These are phyloP conservation scores for Leucozona laternaria DNA, from an alignment of 2,888 invertebrate species.

Conservation along the genomic window DNA sequence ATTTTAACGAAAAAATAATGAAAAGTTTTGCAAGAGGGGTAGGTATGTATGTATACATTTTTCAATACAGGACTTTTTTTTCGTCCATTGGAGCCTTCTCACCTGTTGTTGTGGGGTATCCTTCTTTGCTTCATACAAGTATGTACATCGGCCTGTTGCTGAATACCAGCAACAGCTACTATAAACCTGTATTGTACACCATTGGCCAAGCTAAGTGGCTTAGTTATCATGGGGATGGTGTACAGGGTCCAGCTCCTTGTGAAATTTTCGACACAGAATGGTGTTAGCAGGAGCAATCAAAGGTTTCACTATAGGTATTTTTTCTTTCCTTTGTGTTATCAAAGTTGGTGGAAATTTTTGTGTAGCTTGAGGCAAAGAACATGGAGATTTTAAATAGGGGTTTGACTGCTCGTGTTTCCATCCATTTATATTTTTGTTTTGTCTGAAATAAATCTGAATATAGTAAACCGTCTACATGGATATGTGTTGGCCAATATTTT, in stretches of 20 bases:
- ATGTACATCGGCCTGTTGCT: constrained; percentile 71
- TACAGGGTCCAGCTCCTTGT: constrained; percentile 34
- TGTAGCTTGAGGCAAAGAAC: neutral
- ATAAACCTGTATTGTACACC: constrained; percentile 9
- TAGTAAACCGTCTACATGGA: no score
- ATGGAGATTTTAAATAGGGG: constrained; percentile 38
- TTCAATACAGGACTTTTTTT: constrained; percentile 17
- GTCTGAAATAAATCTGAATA: no score
- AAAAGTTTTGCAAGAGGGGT: neutral
- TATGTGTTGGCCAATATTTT: no score
- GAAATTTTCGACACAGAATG: constrained; percentile 40
- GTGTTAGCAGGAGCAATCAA: constrained; percentile 54
- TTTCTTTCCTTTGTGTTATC: constrained; percentile 5
- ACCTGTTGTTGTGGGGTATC: neutral
- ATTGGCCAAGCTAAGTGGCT: constrained; percentile 44
- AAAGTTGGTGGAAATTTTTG: neutral
- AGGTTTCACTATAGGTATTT: constrained; percentile 10
- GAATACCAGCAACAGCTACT: constrained; percentile 18
- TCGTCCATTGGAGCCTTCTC: neutral
- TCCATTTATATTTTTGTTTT: neutral
- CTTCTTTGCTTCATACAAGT: constrained; percentile 1
- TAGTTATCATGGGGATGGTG: constrained; percentile 15
- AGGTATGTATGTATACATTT: neutral
- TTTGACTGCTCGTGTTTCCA: constrained; percentile 22
- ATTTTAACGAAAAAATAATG: neutral